A percentile compares a stretch with the other conserved stretches of the same genome.
Conservation (phyloP, 2,888 invertebrate genomes). For the Diaphora mendica region DNA sequence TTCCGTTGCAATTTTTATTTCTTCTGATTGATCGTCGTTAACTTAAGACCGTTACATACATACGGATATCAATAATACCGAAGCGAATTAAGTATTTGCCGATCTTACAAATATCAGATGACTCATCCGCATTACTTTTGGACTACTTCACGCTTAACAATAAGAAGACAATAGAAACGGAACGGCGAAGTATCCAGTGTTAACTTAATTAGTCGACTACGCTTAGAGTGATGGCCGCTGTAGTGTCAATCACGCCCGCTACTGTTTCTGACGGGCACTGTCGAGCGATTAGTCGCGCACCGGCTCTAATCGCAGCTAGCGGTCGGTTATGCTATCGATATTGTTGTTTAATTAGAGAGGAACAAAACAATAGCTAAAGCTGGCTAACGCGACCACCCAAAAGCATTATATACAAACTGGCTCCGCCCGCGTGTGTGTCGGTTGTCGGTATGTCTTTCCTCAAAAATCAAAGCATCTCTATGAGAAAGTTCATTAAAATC, state of each 20-base stretch:
- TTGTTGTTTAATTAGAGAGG: not conserved
- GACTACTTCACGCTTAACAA: not conserved
- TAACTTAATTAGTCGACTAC: not conserved
- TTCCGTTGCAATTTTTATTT: not conserved
- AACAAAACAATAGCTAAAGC: not conserved
- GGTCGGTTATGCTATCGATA: not conserved
- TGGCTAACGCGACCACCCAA: not conserved
- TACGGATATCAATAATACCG: not conserved
- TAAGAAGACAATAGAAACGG: not conserved
- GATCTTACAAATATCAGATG: not conserved
- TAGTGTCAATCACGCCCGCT: not conserved
- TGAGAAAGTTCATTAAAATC: too few species aligned
- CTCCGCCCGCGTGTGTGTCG: too few species aligned
- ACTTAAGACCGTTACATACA: too few species aligned
- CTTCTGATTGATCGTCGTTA: too few species aligned
- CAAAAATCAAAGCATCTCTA: too few species aligned
- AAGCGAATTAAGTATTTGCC: too few species aligned
- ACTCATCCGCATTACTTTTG: not conserved
- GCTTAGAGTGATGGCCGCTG: not conserved
- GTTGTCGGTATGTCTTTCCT: too few species aligned
- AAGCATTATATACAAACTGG: not conserved
- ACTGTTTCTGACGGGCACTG: not conserved
- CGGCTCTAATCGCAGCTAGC: not conserved
- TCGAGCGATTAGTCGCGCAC: not conserved
- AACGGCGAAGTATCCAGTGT: not conserved